Conservation (phyloP, 2,113 vertebrate genomes). For the Microcebus murinus region DNA sequence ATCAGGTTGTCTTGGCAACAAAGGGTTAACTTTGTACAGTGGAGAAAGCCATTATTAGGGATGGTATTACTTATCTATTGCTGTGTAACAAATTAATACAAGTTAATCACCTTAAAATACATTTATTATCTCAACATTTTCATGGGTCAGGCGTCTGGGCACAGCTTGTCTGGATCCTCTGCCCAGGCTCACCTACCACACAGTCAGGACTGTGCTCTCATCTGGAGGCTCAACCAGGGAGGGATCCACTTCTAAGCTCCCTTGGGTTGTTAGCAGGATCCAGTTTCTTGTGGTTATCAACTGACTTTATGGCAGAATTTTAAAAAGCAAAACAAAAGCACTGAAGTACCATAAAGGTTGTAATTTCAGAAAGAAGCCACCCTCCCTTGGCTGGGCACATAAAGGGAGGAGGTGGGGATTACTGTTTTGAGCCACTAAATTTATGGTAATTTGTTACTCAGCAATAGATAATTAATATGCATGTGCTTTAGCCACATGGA, state of each 20-base stretch:
- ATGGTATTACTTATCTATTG: not conserved
- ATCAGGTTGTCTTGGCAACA: not conserved
- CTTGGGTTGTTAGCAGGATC: no score
- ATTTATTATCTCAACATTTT: not conserved
- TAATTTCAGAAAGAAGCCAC: not conserved
- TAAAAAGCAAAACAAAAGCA: no score
- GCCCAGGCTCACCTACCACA: not conserved
- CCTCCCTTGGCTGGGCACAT: not conserved
- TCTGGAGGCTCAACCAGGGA: no score
- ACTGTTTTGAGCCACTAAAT: not conserved
- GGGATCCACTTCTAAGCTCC: no score
- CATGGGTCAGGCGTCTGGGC: no score
- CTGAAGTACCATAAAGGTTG: fast-evolving
- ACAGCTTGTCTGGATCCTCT: not conserved
- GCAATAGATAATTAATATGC: not conserved
- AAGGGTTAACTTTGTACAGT: not conserved
- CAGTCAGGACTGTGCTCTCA: not conserved
- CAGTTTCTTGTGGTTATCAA: no score
- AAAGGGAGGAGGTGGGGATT: not conserved
- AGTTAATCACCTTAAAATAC: not conserved
- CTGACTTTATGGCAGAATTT: not conserved
- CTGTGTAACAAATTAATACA: not conserved
- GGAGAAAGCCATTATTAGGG: no score
- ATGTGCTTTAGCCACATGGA: not conserved
- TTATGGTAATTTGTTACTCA: no score